Evolutionary conservation across 2,888 invertebrate species (phyloP), one percentile per base, ranked within the genome.

Genomic region (Atethmia centrago): DNA sequence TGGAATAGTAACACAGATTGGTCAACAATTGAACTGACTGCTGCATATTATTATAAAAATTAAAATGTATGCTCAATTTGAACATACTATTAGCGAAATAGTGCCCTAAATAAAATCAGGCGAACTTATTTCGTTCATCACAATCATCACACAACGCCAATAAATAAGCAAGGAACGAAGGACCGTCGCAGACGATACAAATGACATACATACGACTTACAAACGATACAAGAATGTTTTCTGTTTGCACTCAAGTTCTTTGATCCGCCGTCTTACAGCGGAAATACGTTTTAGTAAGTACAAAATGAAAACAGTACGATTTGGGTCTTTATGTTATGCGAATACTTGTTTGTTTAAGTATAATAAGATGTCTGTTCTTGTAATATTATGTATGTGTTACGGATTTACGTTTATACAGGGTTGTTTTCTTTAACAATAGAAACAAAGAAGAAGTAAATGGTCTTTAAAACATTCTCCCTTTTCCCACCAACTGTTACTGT

Each of bases 211-310:
- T 65, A 65, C 64, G 59, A 80, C 55, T 72, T 68, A 71, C 79
- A 76, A 83, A 83, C 76, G 74, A 74, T 80, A 74, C 73, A 67
- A 69, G 56, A 79, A 79, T 70, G 71, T 76, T 77, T 82, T 82
- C 79, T 86, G 84, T 86, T 86, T 74, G 77, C 75, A 31, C 69
- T 72, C 31, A 53, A 73, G 47, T 75, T 75, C 86, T 86, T 86
- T 86, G 87, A 87, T 86, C 84, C 74, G 75, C 76, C 83, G 74
- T 76, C 65, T 80, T 76, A 79, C 77, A 86, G 77, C 83, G 76
- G 85, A 84, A 79, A 74, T 83, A 63, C 71, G 71, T 87, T 74
- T 78, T 80, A 76, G 84, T 81, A 76, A 83, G 71, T 77, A 80
- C 70, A 73, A 79, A 80, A 81, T 71, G 77, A 82, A 79, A 82